Evolutionary conservation across 2,888 invertebrate genomes (phyloP).

Genomic region (Barypeithes pellucidus): DNA sequence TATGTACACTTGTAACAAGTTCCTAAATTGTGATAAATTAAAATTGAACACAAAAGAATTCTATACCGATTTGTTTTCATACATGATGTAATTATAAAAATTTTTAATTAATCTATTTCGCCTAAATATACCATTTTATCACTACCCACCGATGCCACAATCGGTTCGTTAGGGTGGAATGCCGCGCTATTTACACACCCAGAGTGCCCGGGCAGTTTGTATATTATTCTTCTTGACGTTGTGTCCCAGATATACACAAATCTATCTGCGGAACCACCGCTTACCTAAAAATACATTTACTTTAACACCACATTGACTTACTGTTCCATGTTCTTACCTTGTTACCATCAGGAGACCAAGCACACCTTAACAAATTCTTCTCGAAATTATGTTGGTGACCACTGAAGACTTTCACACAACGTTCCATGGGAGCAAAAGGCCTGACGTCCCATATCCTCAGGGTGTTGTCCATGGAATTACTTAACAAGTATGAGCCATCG

Average conservation of each 20-base stretch:
- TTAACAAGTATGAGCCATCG: slow-evolving; percentile 91
- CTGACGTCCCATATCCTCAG: slow-evolving; percentile 97
- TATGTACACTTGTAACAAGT: too few relatives aligned
- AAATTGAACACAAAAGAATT: too few relatives aligned
- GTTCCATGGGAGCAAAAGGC: slow-evolving; percentile 93
- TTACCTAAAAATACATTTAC: slow-evolving; percentile 58
- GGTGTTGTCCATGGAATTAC: slow-evolving; percentile 98
- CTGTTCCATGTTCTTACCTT: slow-evolving; percentile 44
- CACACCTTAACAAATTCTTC: slow-evolving; percentile 93
- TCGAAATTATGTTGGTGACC: slow-evolving; percentile 98
- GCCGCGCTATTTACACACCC: slow-evolving; percentile 97
- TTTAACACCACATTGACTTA: too few relatives aligned
- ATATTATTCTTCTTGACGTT: slow-evolving; percentile 90
- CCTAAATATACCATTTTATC: slow-evolving; percentile 97
- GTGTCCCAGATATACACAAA: slow-evolving; percentile 99
- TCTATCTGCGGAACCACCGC: slow-evolving; percentile 95
- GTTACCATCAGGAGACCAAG: slow-evolving; percentile 77
- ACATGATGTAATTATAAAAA: too few relatives aligned
- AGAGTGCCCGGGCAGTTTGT: slow-evolving; percentile 98
- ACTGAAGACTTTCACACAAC: slow-evolving; percentile 88
- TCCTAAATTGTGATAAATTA: too few relatives aligned
- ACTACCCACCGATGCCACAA: slow-evolving; percentile 94
- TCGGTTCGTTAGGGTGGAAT: slow-evolving; percentile 95
- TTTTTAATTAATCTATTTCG: slow-evolving; percentile 82
- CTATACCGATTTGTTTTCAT: too few relatives aligned